Evolutionary conservation across 2,113 vertebrate species (phyloP), one percentile per base, ranked within the genome.

Genomic region (Stegostoma tigrinum): DNA sequence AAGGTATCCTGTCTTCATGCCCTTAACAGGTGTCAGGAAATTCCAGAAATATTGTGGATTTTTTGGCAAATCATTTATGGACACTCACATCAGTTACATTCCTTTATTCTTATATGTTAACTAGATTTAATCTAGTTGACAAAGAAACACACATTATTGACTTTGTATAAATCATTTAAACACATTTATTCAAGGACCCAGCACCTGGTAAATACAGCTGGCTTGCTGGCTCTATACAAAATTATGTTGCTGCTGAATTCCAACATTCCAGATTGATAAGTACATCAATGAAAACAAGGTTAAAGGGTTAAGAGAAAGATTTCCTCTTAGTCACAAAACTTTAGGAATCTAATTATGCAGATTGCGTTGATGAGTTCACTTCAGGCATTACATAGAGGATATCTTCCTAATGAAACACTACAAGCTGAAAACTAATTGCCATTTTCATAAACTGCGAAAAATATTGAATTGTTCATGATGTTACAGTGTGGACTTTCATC

Each of bases 31-130:
- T 67, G 61, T 24, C 89, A 93, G 89, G 89, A 93, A 93, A 93
- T 93, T 93, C 89, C 89, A 93, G 89, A 93, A 93, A 66, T 93
- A 93, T n/a, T 38, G 17, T 93, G 55, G 89, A 93, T 66, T 93
- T 64, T 93, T 61, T 66, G 23, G 66, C 89, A 93, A 89, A 93
- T 93, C n/a, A 38, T 93, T 93, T 23, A n/a, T 66, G 89, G 89
- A 93, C n/a, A 64, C 34, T 66, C 38, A n/a, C 89, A 14, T 93
- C 89, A 66, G 67, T 93, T 93, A n/a, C 17, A 64, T 19, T 34
- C 66, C 5, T 93, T 93, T 3, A n/a, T 66, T 66, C 80, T 93
- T 93, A 23, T 93, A 6, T 66, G 55, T 23, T 66, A 64, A 64
- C 61, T 91, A 64, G 89, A 91, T 91, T 66, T 66, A 66, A 91